phyloP scores from a whole-genome alignment of 2,888 invertebrate genomes.

The Plebejus melissa region DNA sequence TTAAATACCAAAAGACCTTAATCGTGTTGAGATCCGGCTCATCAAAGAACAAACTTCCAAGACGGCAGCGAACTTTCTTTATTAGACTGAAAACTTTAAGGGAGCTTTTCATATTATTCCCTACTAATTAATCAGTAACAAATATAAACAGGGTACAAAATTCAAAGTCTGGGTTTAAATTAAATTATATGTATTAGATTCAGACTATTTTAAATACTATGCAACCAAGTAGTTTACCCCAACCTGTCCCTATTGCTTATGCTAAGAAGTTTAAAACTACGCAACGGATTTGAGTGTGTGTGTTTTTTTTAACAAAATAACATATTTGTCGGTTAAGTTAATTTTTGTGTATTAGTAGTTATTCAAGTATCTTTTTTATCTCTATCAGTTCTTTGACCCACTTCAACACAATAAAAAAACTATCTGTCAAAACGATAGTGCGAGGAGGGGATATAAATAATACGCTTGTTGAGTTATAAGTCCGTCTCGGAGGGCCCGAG shows the following conservation, averaged over 20 bases:
- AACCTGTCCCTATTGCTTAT: too few species aligned
- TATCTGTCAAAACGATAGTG: conserved; percentile 23
- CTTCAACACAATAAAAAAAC: not conserved
- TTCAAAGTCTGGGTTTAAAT: conserved; percentile 33
- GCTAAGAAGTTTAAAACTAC: too few species aligned
- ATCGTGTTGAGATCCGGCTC: conserved; percentile 53
- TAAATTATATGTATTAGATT: conserved; percentile 23
- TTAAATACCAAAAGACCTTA: conserved; percentile 44
- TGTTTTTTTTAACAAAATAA: too few species aligned
- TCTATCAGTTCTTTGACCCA: not conserved
- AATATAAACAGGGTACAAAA: conserved; percentile 68
- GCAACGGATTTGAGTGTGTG: too few species aligned
- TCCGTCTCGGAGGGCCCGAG: conserved; percentile 43
- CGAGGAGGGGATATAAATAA: conserved; percentile 44
- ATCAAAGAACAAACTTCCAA: conserved; percentile 65
- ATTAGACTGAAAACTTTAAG: conserved; percentile 61
- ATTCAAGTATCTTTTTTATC: not conserved
- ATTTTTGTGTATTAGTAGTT: too few species aligned
- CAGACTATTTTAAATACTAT: too few species aligned
- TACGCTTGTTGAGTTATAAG: conserved; percentile 44
- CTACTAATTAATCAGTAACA: conserved; percentile 70
- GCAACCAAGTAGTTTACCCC: too few species aligned
- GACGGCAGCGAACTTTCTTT: conserved; percentile 64
- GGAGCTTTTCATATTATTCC: conserved; percentile 63
- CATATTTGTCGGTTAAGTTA: too few species aligned